Evolutionary conservation across 2,113 vertebrate genomes (phyloP), one percentile per base, ranked within the genome.

Genomic region (Centropus bengalensis): DNA sequence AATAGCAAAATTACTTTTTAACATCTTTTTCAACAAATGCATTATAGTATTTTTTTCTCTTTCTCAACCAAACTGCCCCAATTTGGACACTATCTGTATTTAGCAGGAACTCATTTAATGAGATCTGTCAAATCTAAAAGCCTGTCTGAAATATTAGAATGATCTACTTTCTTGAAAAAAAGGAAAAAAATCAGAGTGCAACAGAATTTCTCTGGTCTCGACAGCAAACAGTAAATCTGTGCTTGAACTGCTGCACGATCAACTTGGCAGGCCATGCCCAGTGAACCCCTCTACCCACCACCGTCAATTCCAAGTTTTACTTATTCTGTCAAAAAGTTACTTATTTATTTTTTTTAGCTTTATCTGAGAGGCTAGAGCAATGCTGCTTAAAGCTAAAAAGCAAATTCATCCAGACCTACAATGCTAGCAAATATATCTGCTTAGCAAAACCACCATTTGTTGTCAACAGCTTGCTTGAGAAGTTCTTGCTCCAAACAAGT

Each of bases 311-410:
- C 51, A 70, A 62, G 27, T 63, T 83, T 91, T 56, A 80, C 12
- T 62, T n/a, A 77, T 68, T 0, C 0, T 27, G 32, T 42, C 36
- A 52, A 89, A 62, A 71, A 56, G 11, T 0, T 0, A 33, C 38
- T 23, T 22, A 45, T 45, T 10, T 9, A n/a, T 51, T 44, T 54
- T 83, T 69, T 76, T 33, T 21, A 66, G 32, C 11, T 67, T 66
- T 45, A 74, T 55, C 45, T 62, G 30, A 85, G 44, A 78, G 30
- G 42, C 22, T 75, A 52, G 18, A 67, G 74, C 30, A 82, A 73
- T 91, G 47, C 19, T 84, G 58, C 62, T 77, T 55, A 76, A 74
- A 82, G 32, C 44, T 86, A 63, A 79, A 89, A 85, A 47, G 21
- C 15, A 82, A 82, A 49, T 54, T 60, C 40, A 79, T 62, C 4